phyloP scores from a whole-genome alignment of 2,888 invertebrate species.

The Lithophane semibrunnea region DNA sequence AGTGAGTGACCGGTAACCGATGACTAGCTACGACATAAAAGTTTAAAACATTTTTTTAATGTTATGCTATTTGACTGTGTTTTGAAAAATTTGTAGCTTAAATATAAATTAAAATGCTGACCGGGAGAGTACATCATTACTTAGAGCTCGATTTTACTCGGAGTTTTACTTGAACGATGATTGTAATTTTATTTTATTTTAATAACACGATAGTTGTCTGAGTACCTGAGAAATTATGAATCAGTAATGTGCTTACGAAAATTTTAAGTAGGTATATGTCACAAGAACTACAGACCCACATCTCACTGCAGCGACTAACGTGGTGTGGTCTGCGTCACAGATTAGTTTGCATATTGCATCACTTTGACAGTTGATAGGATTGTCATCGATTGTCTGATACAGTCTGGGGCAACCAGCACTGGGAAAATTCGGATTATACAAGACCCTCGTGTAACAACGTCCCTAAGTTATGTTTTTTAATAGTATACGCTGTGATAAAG shows the following conservation, averaged over 20 bases:
- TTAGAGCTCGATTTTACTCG: background rate
- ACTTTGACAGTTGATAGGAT: conserved; percentile 1
- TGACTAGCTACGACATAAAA: conserved; percentile 3
- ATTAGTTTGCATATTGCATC: background rate
- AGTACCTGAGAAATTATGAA: conserved; percentile 4
- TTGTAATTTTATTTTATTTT: background rate
- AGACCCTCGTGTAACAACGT: conserved; percentile 12
- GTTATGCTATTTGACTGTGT: background rate
- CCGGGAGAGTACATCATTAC: background rate
- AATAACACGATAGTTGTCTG: background rate
- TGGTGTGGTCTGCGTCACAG: too few relatives aligned
- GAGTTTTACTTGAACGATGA: conserved; percentile 7
- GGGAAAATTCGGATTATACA: conserved; percentile 25
- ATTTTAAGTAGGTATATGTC: background rate
- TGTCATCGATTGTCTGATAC: background rate
- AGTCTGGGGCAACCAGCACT: background rate
- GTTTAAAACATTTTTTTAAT: background rate
- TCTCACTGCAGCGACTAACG: background rate
- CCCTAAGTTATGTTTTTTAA: conserved; percentile 43
- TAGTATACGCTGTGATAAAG: conserved; percentile 81
- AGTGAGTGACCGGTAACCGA: conserved; percentile 36
- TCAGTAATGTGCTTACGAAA: background rate
- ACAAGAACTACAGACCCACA: background rate
- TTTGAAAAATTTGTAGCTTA: background rate
- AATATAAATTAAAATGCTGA: background rate